Conservation (phyloP, 2,113 vertebrate species). For the Donacobius atricapilla region DNA sequence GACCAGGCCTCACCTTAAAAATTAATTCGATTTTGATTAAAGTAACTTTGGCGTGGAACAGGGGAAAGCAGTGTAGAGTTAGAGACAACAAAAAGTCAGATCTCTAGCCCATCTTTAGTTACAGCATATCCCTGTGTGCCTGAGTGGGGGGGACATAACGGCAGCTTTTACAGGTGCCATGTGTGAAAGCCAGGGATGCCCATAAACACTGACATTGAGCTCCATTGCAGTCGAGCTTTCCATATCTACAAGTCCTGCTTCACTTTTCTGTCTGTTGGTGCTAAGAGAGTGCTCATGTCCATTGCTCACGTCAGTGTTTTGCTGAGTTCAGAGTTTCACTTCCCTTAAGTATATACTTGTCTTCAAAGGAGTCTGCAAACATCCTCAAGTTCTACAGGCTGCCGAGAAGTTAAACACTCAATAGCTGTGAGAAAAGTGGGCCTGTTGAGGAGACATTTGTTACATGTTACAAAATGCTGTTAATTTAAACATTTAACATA, state of each 20-base stretch:
- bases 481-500: background rate
- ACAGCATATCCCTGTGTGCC: background rate
- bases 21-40: background rate
- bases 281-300: background rate
- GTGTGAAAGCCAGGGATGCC: background rate
- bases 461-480: background rate
- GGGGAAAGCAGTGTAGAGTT: background rate
- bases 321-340: background rate
- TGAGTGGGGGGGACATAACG: background rate
- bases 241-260: fast-evolving
- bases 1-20: background rate
- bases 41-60: background rate
- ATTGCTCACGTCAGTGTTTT: background rate
- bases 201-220: background rate
- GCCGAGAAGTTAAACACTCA: background rate
- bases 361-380: background rate
- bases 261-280: background rate
- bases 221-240: background rate
- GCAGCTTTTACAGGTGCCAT: background rate
- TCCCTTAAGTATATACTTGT: background rate
- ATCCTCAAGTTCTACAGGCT: background rate
- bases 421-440: background rate
- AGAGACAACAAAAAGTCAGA: background rate
- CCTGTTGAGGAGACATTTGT: background rate
- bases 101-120: background rate